phyloP scores from a whole-genome alignment of 35 echinoderm and acorn worm species.

The Heliocidaris tuberculata region DNA sequence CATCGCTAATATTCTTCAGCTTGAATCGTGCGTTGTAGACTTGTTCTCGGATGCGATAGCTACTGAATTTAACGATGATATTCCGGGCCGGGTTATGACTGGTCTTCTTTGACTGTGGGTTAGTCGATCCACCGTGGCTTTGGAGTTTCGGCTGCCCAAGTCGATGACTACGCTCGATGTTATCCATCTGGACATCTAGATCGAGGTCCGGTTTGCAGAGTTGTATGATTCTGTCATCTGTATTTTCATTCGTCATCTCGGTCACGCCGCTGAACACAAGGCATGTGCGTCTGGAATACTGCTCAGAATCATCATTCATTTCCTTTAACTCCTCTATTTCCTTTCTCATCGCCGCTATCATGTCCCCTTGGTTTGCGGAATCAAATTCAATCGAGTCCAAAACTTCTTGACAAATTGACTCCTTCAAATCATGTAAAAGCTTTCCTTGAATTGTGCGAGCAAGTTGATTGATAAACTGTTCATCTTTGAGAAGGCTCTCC shows the following conservation, averaged over 20 bases:
- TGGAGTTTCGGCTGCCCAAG: background rate
- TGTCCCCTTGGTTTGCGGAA: background rate
- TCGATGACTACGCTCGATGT: conserved; percentile 37
- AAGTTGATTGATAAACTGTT: background rate
- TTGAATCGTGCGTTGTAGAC: conserved; percentile 42
- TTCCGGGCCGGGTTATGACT: background rate
- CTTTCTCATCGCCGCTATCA: conserved; percentile 23
- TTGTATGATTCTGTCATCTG: conserved; percentile 6
- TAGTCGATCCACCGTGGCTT: background rate
- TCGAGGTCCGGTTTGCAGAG: conserved; percentile 6
- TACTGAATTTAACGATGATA: conserved; percentile 7
- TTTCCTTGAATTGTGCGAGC: conserved; percentile 40
- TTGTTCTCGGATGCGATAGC: background rate
- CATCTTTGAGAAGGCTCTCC: conserved; percentile 37
- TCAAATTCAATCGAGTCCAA: conserved; percentile 14
- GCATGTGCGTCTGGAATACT: conserved; percentile 20
- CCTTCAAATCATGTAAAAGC: conserved; percentile 14
- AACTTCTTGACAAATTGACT: conserved; percentile 31
- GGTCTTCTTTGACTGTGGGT: background rate
- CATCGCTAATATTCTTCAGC: conserved; percentile 18
- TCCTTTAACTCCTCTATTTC: conserved; percentile 3
- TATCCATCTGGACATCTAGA: background rate
- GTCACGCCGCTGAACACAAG: conserved; percentile 12
- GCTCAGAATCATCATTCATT: conserved; percentile 22
- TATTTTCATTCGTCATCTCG: background rate